Base-by-base conservation (phyloP, 2,888 invertebrate species). In the Axea sp. region DNA sequence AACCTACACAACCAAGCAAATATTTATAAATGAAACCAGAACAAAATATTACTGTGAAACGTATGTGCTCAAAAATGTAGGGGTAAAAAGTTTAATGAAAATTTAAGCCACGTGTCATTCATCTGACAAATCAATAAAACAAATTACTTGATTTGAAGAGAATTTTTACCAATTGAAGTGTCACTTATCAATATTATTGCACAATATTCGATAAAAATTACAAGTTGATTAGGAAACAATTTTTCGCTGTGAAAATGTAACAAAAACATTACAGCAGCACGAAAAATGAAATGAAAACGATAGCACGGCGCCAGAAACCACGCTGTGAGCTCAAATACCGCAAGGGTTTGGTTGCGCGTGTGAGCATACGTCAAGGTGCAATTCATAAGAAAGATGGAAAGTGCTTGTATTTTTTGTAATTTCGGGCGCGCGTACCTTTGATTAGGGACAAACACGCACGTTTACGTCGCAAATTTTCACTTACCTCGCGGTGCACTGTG, bases 401-500 rank as follows among this genome's bases (percentile, higher is more conserved):
- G 30, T 49, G 39, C 39, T 17, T 33, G 19, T 39, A 9, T 62
- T 39, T 59, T 59, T 59, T 55, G 17, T 39, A 39, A 14, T 28
- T 37, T 39, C n/a, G 1, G 17, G 19, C 41, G 31, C 43, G 12
- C 41, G 17, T 22, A 30, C 15, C 39, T 11, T 3, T 8, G 9
- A 9, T 30, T 9, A 9, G 9, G 19, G 2, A 30, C 2, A 30
- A 9, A 3, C n/a, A 2, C n/a, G 28, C 9, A 7, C 3, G 7
- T 1, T 24, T 24, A 4, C 3, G 7, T 24, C 4, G 4, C 39
- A 9, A 11, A 2, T 8, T 15, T 7, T 11, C 57, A 69, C 60
- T 60, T 14, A 60, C 60, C 60, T 31, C 60, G 69, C 60, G 37
- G 69, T 69, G 59, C 69, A 60, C 69, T 15, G 33, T 17, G 11